Conservation (phyloP, 2,888 invertebrate species). For the Zeuzera pyrina region DNA sequence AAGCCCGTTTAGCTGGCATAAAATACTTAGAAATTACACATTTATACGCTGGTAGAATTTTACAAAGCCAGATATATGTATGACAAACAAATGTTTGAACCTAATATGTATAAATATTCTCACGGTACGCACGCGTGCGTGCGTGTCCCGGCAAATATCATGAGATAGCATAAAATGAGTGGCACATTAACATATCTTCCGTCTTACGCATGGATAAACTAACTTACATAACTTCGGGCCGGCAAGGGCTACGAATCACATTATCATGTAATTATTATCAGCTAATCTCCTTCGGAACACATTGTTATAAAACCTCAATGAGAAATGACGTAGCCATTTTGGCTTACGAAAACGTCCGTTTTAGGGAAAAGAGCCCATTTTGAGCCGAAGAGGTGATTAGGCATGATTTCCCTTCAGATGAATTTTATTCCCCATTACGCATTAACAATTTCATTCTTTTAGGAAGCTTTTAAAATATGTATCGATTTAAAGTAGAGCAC, state of each 20-base stretch:
- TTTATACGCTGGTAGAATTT: too few relatives aligned
- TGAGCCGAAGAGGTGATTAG: slow-evolving; percentile 25
- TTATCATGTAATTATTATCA: slow-evolving; percentile 15
- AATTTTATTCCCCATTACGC: too few relatives aligned
- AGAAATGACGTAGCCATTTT: slow-evolving; percentile 19
- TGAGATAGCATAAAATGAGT: slow-evolving; percentile 19
- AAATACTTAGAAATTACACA: too few relatives aligned
- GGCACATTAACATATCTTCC: slow-evolving; percentile 21
- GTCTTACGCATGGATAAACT: slow-evolving; percentile 7
- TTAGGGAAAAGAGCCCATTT: slow-evolving; percentile 21
- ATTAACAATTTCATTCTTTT: too few relatives aligned
- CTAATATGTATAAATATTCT: not conserved
- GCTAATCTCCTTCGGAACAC: slow-evolving; percentile 2
- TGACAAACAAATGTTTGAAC: not conserved
- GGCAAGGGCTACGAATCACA: slow-evolving; percentile 12
- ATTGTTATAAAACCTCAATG: slow-evolving; percentile 20
- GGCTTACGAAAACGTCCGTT: not conserved
- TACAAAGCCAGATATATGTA: too few relatives aligned
- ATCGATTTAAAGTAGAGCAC: too few relatives aligned
- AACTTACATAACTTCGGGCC: slow-evolving; percentile 8
- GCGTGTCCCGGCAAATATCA: slow-evolving; percentile 15
- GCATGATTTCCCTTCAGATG: slow-evolving; percentile 14
- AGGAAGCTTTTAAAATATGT: too few relatives aligned
- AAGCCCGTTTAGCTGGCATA: too few relatives aligned
- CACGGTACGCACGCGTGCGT: not conserved